Conservation (phyloP, 2,797 vertebrate genomes). For the Etheostoma perlongum region DNA sequence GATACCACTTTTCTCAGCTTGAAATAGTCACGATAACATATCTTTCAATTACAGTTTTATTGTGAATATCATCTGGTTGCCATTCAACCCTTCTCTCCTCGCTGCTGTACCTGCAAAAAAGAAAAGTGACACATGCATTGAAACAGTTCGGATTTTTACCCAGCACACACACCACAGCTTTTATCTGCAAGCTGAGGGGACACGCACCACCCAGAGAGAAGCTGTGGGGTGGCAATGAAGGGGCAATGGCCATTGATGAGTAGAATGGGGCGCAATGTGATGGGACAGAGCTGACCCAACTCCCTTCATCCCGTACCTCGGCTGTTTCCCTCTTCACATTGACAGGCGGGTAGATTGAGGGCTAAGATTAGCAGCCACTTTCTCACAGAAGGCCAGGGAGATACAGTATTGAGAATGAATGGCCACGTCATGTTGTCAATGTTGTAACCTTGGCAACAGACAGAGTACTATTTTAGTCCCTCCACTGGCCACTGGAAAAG, state of each 20-base stretch:
- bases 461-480: conserved; percentile 87
- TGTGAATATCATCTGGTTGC: conserved; percentile 83
- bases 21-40: conserved; percentile 87
- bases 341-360: conserved; percentile 88
- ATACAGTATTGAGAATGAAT: conserved; percentile 90
- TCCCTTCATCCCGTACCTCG: conserved; percentile 78
- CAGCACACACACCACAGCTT: conserved; percentile 64
- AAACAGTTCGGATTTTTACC: conserved; percentile 78
- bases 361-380: conserved; percentile 89
- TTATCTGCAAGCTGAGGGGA: conserved; percentile 76
- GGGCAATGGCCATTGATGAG: conserved; percentile 60
- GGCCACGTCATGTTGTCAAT: conserved; percentile 90
- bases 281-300: conserved; percentile 69
- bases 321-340: conserved; percentile 79
- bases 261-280: conserved; percentile 51
- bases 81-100: conserved; percentile 74
- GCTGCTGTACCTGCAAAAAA: conserved; percentile 78
- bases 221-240: conserved; percentile 49
- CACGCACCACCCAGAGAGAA: conserved; percentile 62
- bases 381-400: conserved; percentile 90
- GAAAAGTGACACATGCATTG: conserved; percentile 80
- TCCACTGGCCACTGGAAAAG: conserved; percentile 76
- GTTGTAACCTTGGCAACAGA: conserved; percentile 92
- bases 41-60: conserved; percentile 90
- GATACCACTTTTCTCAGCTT: conserved; percentile 79